Base-by-base conservation (phyloP, 2,797 vertebrate species). In the Anabacerthia variegaticeps region DNA sequence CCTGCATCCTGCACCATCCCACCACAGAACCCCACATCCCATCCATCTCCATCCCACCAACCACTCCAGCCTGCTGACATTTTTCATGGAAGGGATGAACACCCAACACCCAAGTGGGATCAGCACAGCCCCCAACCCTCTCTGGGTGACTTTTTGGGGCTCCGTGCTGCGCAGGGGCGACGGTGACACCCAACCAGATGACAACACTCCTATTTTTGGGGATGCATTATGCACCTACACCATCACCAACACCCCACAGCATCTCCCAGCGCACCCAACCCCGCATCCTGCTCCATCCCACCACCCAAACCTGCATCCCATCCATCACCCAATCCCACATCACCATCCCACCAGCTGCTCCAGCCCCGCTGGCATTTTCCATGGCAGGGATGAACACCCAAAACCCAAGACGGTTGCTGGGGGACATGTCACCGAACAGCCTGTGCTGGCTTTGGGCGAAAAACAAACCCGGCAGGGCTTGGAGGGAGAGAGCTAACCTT, bases 401-500 rank as follows among this genome's bases (percentile, higher is more conserved):
- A 6, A 7, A 44, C 43, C 69, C 71, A 3, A 48, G 46, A 72
- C 16, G 26, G 66, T 14, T 62, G 66, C 15, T 4, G 61, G 56
- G 75, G 78, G 34, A 54, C 23, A 4, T 27, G 69, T 55, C 94
- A 91, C 95, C 39, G 21, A 95, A 87, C 91, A 71, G 93, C 90
- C 96, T 88, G 95, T 48, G 92, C 96, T 93, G 97, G 96, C 96
- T 96, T 72, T 95, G 97, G 97, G 97, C 37, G 68, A 96, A 96
- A 97, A 97, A 95, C 97, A 97, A 97, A 95, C 96, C 91, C 94
- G 81, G 92, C 79, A 93, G 95, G 97, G 96, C 97, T 98, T 97
- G 97, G 97, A 97, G 97, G 98, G 96, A 97, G 97, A 96, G 95
- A 94, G 97, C 97, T 98, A 98, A 98, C 98, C 98, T 98, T 98